Evolutionary conservation across 2,888 invertebrate genomes (phyloP).

Genomic region (Noctua fimbriata): DNA sequence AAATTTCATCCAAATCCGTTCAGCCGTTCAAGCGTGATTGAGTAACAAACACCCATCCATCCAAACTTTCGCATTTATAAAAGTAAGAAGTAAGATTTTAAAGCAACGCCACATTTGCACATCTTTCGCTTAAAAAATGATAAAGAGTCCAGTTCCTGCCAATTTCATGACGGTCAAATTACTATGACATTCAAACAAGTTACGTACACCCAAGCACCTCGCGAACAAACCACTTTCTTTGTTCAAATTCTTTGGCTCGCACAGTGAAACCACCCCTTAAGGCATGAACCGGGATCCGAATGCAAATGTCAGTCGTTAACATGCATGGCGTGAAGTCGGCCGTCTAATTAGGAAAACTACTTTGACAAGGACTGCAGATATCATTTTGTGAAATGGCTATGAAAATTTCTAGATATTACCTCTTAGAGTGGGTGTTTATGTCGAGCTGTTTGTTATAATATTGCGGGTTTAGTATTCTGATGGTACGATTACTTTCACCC

Average conservation of each 20-base stretch:
- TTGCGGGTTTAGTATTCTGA: slow-evolving; percentile 38
- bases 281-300: slow-evolving; percentile 73
- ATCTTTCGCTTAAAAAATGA: neutral
- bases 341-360: slow-evolving; percentile 87
- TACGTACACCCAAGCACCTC: too few relatives aligned
- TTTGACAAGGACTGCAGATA: slow-evolving; percentile 81
- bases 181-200: too few relatives aligned
- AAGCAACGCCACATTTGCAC: neutral
- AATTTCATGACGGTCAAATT: neutral
- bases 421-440: slow-evolving; percentile 62
- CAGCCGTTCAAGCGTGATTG: neutral
- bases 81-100: neutral
- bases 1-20: too few relatives aligned
- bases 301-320: slow-evolving; percentile 89
- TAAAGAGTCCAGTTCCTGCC: neutral
- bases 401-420: slow-evolving; percentile 75
- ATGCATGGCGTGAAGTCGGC: slow-evolving; percentile 88
- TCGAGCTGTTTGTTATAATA: slow-evolving; percentile 37
- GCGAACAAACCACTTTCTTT: neutral
- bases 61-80: neutral
- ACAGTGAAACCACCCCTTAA: slow-evolving; percentile 61
- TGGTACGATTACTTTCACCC: slow-evolving; percentile 29
- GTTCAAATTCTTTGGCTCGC: slow-evolving; percentile 29
- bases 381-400: slow-evolving; percentile 77
- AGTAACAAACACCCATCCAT: too few relatives aligned